phyloP scores from a whole-genome alignment of 2,113 vertebrate genomes.

The Callionymus lyra region DNA sequence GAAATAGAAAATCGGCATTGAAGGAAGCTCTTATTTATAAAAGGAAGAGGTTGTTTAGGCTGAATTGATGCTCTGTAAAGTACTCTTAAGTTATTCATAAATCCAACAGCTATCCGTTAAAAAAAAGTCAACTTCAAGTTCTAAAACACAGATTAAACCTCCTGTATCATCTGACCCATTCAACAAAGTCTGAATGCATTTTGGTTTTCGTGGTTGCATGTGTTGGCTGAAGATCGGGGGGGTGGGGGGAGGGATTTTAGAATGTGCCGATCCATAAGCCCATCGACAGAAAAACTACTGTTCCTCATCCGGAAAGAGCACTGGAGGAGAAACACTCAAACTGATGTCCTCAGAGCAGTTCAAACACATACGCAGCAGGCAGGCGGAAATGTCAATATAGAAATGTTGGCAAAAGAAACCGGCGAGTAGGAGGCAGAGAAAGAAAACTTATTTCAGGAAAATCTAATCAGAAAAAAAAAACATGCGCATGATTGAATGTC shows the following conservation, averaged over 20 bases:
- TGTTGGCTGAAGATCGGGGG: conserved; percentile 32
- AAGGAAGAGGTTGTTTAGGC: too few species aligned
- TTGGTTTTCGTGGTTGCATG: conserved; percentile 33
- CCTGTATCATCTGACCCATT: conserved; percentile 11
- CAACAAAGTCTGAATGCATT: conserved; percentile 18
- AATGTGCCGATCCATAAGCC: conserved; percentile 54
- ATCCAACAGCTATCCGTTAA: too few species aligned
- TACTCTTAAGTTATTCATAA: too few species aligned
- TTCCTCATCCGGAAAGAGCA: conserved; percentile 57
- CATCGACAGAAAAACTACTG: conserved; percentile 54
- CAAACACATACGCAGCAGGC: conserved; percentile 39
- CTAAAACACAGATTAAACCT: too few species aligned
- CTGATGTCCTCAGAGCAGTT: conserved; percentile 63
- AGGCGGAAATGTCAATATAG: conserved; percentile 19
- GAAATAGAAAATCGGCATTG: too few species aligned
- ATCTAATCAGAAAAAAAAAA: too few species aligned
- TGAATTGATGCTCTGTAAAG: too few species aligned
- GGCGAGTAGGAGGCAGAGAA: neutral
- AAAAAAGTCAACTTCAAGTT: too few species aligned
- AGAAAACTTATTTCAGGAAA: neutral
- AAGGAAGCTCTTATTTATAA: too few species aligned
- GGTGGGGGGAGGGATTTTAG: conserved; percentile 24
- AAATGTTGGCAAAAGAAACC: conserved; percentile 20
- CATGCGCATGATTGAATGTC: too few species aligned
- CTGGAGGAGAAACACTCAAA: conserved; percentile 53